phyloP scores from a whole-genome alignment of 2,888 invertebrate genomes.

The Tenthredo notha region DNA sequence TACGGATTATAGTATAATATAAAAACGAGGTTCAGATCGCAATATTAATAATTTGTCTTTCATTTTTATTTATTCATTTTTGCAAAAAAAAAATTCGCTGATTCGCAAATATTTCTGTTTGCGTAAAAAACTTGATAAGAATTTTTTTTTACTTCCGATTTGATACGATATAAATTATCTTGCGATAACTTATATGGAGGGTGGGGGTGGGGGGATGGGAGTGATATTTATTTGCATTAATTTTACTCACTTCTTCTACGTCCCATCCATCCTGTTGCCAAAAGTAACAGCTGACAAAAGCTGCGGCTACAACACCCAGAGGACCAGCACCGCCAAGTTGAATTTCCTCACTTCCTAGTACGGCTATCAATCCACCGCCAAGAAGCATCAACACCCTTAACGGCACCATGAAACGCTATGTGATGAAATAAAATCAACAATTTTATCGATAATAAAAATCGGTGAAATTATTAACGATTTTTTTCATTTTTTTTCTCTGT shows the following conservation, averaged over 20 bases:
- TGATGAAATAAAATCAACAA: background rate
- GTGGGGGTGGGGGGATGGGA: background rate
- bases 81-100: background rate
- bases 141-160: background rate
- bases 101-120: background rate
- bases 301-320: constrained; percentile 89
- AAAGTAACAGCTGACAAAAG: constrained; percentile 89
- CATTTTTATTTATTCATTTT: background rate
- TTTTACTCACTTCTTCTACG: constrained; percentile 83
- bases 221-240: background rate
- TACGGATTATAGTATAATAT: background rate
- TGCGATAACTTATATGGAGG: no score
- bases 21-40: no score
- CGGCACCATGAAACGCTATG: constrained; percentile 88
- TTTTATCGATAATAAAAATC: background rate
- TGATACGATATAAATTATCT: no score
- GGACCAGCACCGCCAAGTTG: constrained; percentile 89
- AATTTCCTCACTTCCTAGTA: constrained; percentile 92
- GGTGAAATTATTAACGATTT: background rate
- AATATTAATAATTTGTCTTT: background rate
- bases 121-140: background rate
- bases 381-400: constrained; percentile 89
- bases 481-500: background rate
- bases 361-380: constrained; percentile 89
- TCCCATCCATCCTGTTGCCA: constrained; percentile 94